Percentiles rank a stretch among this genome's conserved stretches.
Evolutionary conservation across 2,888 invertebrate genomes (phyloP).

Genomic region (Biston stratarius): DNA sequence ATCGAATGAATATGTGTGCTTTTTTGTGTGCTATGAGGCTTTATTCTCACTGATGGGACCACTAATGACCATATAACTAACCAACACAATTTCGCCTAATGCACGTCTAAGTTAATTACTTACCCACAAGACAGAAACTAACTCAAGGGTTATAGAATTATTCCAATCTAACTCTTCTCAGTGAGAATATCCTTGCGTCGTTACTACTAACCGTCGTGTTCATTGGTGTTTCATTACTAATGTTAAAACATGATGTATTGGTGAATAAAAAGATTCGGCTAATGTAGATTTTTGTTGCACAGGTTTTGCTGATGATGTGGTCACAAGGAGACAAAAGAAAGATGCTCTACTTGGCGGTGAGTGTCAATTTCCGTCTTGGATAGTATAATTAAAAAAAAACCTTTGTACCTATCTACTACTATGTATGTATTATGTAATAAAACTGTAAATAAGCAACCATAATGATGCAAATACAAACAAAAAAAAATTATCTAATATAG

Average conservation of each 20-base stretch:
- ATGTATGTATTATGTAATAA: no score
- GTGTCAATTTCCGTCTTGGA: conserved; percentile 43
- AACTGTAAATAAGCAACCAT: no score
- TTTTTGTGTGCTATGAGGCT: conserved; percentile 80
- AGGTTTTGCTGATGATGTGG: conserved; percentile 85
- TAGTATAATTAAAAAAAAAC: no score
- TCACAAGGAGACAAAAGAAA: conserved; percentile 83
- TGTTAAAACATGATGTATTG: not conserved
- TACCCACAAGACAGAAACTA: conserved; percentile 1
- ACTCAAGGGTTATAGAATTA: not conserved
- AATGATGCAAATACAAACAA: not conserved
- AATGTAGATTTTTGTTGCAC: conserved; percentile 48
- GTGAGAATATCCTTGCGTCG: conserved; percentile 33
- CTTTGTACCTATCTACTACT: no score
- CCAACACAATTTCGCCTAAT: not conserved
- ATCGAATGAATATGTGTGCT: conserved; percentile 65
- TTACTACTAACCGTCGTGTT: conserved; percentile 60
- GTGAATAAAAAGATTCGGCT: not conserved
- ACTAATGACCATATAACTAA: not conserved
- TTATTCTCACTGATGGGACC: conserved; percentile 44
- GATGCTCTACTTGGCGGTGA: conserved; percentile 84
- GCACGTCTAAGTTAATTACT: conserved; percentile 3
- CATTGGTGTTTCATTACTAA: conserved; percentile 62
- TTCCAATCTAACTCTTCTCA: conserved; percentile 17
- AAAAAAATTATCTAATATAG: not conserved